Conservation (phyloP, 2,797 vertebrate genomes). For the Dendrocincla fuliginosa region DNA sequence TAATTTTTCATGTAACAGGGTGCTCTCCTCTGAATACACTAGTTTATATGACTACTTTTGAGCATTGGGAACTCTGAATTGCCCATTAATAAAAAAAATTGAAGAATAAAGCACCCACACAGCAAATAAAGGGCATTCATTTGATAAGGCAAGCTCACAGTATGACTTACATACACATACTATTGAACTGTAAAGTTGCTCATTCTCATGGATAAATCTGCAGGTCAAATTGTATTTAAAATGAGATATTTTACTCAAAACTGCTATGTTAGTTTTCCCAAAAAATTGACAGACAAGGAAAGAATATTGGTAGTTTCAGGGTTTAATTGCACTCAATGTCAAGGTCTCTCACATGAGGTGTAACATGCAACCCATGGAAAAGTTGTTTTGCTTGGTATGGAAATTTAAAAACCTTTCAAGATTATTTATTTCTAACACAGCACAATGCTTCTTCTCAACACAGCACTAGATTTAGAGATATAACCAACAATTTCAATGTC, state of each 20-base stretch:
- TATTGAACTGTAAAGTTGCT: background rate
- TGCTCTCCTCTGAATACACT: background rate
- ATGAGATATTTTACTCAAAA: background rate
- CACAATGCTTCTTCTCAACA: background rate
- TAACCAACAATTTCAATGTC: background rate
- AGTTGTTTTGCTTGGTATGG: background rate
- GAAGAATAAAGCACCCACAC: background rate
- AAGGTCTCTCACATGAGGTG: background rate
- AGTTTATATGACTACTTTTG: background rate
- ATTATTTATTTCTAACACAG: background rate
- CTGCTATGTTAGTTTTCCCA: background rate
- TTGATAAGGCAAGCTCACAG: background rate
- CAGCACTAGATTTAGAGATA: background rate
- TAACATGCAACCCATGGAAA: background rate
- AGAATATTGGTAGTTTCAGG: background rate
- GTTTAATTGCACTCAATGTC: background rate
- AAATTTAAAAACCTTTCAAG: background rate
- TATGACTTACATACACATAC: background rate
- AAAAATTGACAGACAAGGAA: background rate
- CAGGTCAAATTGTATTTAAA: fast-evolving
- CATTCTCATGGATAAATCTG: background rate
- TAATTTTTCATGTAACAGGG: background rate
- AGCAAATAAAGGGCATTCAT: background rate
- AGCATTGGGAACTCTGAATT: background rate
- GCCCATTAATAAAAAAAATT: background rate